Evolutionary conservation across 2,888 invertebrate species (phyloP).

Genomic region (Unio delphinus): DNA sequence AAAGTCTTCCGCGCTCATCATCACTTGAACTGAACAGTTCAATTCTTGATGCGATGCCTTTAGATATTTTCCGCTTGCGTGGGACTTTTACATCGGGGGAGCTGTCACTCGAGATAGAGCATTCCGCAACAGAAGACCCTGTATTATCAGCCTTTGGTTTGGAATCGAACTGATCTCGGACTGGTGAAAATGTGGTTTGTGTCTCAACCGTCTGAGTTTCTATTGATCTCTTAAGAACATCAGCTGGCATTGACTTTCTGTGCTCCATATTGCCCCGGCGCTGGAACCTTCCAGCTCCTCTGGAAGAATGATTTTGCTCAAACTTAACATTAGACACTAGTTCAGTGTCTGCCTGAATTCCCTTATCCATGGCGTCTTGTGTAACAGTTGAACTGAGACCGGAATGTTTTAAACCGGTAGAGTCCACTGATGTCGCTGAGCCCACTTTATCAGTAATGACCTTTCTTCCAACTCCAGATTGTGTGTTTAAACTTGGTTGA

Average conservation of each 20-base stretch:
- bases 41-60: conserved; percentile 57
- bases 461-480: too few species aligned
- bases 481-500: too few species aligned
- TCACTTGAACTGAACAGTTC: conserved; percentile 60
- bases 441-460: too few species aligned
- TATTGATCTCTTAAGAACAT: conserved; percentile 33
- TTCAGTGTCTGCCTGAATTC: too few species aligned
- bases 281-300: conserved; percentile 27
- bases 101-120: conserved; percentile 37
- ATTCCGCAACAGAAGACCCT: conserved; percentile 8
- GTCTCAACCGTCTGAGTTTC: conserved; percentile 48
- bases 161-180: conserved; percentile 20
- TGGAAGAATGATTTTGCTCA: not conserved
- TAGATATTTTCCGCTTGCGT: conserved; percentile 36
- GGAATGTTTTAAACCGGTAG: too few species aligned
- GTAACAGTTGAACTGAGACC: too few species aligned
- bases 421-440: too few species aligned
- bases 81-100: conserved; percentile 27
- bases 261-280: conserved; percentile 33
- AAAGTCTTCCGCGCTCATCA: conserved; percentile 40
- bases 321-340: too few species aligned
- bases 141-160: conserved; percentile 5
- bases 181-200: conserved; percentile 30
- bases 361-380: too few species aligned
- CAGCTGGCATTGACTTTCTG: conserved; percentile 52